Percentiles rank a stretch among this genome's conserved stretches.
Evolutionary conservation across 2,113 vertebrate genomes (phyloP).

Genomic region (Sminthopsis crassicaudata): DNA sequence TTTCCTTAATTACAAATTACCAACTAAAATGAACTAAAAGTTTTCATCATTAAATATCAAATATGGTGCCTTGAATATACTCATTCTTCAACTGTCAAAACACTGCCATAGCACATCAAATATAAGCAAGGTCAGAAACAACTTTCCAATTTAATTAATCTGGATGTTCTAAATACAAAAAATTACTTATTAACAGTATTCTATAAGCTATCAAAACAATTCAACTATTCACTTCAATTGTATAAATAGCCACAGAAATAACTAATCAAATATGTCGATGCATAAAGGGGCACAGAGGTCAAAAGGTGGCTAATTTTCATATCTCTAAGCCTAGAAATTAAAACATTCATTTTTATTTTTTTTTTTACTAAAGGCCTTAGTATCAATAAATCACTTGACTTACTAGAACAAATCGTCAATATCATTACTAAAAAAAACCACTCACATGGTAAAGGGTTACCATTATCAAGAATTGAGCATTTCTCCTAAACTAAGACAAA

Average conservation of each 20-base stretch:
- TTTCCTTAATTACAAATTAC: constrained; percentile 5
- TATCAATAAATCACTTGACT: constrained; percentile 36
- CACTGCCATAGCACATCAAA: constrained; percentile 16
- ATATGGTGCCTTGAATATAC: not conserved
- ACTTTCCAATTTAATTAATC: constrained; percentile 43
- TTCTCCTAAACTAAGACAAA: not conserved
- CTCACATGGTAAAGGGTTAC: not conserved
- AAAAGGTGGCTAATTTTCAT: constrained; percentile 30
- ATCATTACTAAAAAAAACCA: not conserved
- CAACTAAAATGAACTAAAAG: too few relatives aligned
- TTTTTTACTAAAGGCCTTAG: not conserved
- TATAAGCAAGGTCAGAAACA: not conserved
- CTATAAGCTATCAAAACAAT: not conserved
- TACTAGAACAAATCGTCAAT: constrained; percentile 19
- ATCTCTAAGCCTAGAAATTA: constrained; percentile 25
- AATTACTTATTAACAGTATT: constrained; percentile 17
- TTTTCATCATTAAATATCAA: constrained; percentile 40
- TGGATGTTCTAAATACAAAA: constrained; percentile 36
- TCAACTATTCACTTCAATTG: constrained; percentile 41
- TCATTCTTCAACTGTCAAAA: constrained; percentile 29
- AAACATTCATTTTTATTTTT: not conserved
- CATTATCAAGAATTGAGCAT: not conserved
- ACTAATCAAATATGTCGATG: constrained; percentile 13
- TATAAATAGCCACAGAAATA: not conserved
- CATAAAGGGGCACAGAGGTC: not conserved